A percentile compares a stretch with the other conserved stretches of the same genome.
phyloP scores from a whole-genome alignment of 1,140 invertebrate species.

The Bemisia tabaci region DNA sequence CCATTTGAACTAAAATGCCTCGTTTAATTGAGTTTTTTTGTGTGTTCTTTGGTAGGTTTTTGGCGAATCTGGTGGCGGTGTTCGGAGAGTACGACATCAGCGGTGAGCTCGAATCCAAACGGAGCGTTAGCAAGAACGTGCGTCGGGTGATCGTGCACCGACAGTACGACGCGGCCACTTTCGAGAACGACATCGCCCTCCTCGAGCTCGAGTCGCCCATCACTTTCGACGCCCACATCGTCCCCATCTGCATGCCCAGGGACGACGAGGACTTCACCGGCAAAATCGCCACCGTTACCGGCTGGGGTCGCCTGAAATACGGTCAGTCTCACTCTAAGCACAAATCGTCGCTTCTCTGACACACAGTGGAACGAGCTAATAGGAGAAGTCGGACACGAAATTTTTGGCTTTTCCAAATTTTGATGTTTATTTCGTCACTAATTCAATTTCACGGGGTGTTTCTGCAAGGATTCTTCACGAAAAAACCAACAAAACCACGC shows the following conservation, averaged over 20 bases:
- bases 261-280: constrained; percentile 69
- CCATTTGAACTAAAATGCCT: not conserved
- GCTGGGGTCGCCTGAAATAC: constrained; percentile 51
- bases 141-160: constrained; percentile 75
- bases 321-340: no score
- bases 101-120: constrained; percentile 59
- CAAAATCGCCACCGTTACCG: constrained; percentile 68
- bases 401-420: no score
- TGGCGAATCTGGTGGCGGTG: constrained; percentile 77
- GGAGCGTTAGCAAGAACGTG: constrained; percentile 67
- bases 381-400: no score
- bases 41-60: constrained; percentile 45
- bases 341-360: no score
- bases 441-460: no score
- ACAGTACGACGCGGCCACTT: constrained; percentile 76
- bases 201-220: constrained; percentile 69
- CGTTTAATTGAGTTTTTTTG: no score
- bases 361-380: no score
- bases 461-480: no score
- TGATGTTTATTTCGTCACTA: no score
- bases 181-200: constrained; percentile 79
- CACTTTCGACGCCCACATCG: constrained; percentile 73
- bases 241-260: constrained; percentile 81
- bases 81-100: constrained; percentile 84
- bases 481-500: no score